Conservation (phyloP, 1,140 invertebrate species). For the Platyura marginata region DNA sequence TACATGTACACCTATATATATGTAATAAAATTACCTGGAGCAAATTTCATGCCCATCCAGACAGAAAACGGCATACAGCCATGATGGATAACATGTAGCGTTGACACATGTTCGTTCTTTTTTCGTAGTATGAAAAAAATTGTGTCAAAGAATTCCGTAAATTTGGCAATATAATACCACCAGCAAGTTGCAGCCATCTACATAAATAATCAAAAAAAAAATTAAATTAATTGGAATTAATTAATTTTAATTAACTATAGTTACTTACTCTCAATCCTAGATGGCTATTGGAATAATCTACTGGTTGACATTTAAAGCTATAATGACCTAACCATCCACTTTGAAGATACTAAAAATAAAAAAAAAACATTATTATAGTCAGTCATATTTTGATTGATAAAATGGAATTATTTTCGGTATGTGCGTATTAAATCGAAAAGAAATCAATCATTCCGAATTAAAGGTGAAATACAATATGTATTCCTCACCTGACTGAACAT, state of each 20-base stretch:
- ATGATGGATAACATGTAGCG: constrained; percentile 88
- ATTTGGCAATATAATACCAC: constrained; percentile 98
- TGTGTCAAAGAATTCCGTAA: constrained; percentile 93
- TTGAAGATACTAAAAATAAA: constrained; percentile 55
- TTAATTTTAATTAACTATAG: background rate
- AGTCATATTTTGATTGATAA: too few species aligned
- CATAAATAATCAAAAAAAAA: background rate
- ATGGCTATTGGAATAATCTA: constrained; percentile 72
- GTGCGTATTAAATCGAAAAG: too few species aligned
- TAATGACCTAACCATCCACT: constrained; percentile 75
- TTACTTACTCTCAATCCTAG: constrained; percentile 65
- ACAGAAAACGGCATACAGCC: constrained; percentile 83
- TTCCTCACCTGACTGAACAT: too few species aligned
- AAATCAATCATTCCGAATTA: too few species aligned
- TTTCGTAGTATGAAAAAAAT: constrained; percentile 81
- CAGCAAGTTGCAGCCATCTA: constrained; percentile 85
- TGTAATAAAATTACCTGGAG: constrained; percentile 65
- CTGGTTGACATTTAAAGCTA: constrained; percentile 83
- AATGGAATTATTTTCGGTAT: too few species aligned
- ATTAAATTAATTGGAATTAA: background rate
- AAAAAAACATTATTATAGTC: too few species aligned
- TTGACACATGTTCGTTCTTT: constrained; percentile 84
- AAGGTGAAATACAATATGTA: too few species aligned
- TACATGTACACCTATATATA: too few species aligned
- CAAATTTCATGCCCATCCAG: constrained; percentile 93